Base-by-base conservation (phyloP, 2,888 invertebrate species). In the Pyralis farinalis region DNA sequence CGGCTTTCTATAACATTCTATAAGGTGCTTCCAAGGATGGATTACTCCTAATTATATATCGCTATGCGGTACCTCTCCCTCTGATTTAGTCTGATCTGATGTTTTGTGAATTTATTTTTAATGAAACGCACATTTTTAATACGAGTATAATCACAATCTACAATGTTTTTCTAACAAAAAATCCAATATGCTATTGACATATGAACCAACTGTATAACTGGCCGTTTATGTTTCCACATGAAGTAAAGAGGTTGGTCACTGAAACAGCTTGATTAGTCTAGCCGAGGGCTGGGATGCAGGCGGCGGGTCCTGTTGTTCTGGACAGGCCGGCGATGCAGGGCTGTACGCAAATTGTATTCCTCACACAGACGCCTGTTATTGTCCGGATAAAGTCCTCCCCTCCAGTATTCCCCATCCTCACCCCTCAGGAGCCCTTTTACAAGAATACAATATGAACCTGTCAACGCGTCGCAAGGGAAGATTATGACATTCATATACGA, bases 301-400 rank as follows among this genome's bases (percentile, higher is more conserved):
- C 41, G 12, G 20, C 32, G 29, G 25, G 34, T 20, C 12, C 33
- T 40, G 37, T 37, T 40, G 37, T 36, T 43, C 22, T 31, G 33
- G 4, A 21, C 21, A 10, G 1, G 16, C 16, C 10, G 40, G 44
- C 47, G 44, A 50, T 40, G 36, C 38, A 36, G 35, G 55, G 53
- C 58, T 58, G 47, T 58, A 55, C 51, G 46, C 49, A 62, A 55
- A 61, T 57, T 61, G 56, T 57, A 51, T 58, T 54, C 43, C 48
- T 47, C 16, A 4, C 16, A 16, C 48, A 43, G 37, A 44, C 43
- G 37, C 42, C 49, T 51, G 49, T 50, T 47, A 46, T 48, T 41
- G 41, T 35, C 44, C 44, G 35, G 9, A 36, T 29, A 36, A 29
- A 36, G 29, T 29, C 20, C 36, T 39, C 37, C 22, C 41, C 10